These are phyloP conservation scores for Siniperca chuatsi DNA, from an alignment of 2,113 vertebrate species.

Conservation along the genomic window DNA sequence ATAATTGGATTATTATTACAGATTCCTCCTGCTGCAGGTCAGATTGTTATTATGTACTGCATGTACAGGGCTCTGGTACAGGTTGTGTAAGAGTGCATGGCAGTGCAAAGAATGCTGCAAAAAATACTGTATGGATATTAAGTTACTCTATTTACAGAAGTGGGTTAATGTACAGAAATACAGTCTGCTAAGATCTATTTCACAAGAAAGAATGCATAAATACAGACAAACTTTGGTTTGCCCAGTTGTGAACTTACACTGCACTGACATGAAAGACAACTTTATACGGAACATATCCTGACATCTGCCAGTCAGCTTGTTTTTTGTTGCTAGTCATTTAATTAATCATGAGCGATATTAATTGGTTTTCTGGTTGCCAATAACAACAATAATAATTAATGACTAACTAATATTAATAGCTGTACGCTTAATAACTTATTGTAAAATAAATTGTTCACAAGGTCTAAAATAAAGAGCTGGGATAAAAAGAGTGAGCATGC, in stretches of 20 bases:
- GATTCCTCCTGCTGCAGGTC: too few relatives aligned
- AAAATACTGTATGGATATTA: background rate
- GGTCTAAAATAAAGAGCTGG: background rate
- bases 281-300: background rate
- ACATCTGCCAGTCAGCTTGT: too few relatives aligned
- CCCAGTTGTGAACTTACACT: too few relatives aligned
- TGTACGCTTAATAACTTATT: background rate
- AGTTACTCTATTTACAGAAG: background rate
- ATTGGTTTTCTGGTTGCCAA: background rate
- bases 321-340: background rate
- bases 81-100: background rate
- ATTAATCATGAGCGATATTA: background rate
- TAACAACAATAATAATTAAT: background rate
- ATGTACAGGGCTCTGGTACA: background rate
- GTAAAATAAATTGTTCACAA: background rate
- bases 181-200: background rate
- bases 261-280: background rate
- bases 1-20: too few relatives aligned
- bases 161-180: background rate
- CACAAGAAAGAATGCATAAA: too few relatives aligned
- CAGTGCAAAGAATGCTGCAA: too few relatives aligned
- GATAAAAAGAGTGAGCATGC: background rate
- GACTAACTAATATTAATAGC: background rate
- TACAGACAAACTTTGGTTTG: too few relatives aligned
- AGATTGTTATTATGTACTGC: background rate